Base-by-base conservation (phyloP, 30 jellyfish, hydroid and myxozoan species). In the Clytia hemisphaerica region DNA sequence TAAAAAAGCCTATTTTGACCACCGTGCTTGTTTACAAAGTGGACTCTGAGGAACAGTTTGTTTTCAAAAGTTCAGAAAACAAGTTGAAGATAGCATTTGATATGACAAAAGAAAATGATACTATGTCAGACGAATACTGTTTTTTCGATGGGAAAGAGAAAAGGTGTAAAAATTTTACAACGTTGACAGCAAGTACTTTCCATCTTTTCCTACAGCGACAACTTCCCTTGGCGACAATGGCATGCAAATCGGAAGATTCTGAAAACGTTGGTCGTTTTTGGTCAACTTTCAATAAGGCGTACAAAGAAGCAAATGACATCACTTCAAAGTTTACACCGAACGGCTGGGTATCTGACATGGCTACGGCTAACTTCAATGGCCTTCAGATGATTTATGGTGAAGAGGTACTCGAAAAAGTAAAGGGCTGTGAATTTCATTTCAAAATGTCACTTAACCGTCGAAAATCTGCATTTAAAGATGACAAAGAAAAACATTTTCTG, bases 361-460 rank as follows among this genome's bases (percentile, higher is more conserved):
- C 61, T 47, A 30, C 30, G 25, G 61, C 61, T 19, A 47, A 47
- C 61, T 47, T 47, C 61, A 47, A 47, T 47, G 61, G 61, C 30
- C 25, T 47, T 19, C 21, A 6, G 61, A 27, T 27, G 21, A 30
- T 47, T 30, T 47, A 19, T 9, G 61, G 61, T 19, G 61, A 47
- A 47, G 61, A 47, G 25, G 61, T 14, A 19, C 6, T 47, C n/a
- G n/a, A n/a, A n/a, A n/a, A n/a, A n/a, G n/a, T n/a, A n/a, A n/a
- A n/a, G n/a, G n/a, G n/a, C n/a, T n/a, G n/a, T n/a, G n/a, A n/a
- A n/a, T n/a, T n/a, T n/a, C n/a, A n/a, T n/a, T n/a, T n/a, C n/a
- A n/a, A 30, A 47, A 47, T 30, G 25, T 19, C 21, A 47, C 25
- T 47, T 19, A 47, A 47, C 30, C 30, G 61, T 6, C 30, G 10